Evolutionary conservation across 1,140 invertebrate species (phyloP), one percentile per base, ranked within the genome.

Genomic region (Paralvinella palmiformis): DNA sequence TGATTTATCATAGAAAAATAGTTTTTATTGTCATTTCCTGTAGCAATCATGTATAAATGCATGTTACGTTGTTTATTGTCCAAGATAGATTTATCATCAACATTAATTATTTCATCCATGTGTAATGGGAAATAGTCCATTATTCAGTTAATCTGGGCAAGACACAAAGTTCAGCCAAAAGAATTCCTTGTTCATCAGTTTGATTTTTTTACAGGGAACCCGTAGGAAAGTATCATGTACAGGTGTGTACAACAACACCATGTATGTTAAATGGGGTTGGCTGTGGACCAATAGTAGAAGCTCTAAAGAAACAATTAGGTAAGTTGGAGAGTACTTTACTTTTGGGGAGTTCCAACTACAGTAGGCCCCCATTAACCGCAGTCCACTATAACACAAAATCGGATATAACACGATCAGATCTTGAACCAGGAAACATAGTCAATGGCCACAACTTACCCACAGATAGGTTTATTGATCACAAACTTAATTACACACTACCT

Each of bases 231-330:
- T 96, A 96, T 79, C 93, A 96, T 80, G 80, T 99, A 15, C 93
- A 98, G 85, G 88, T 99, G 22, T 99, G 97, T 76, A 98, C 95
- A 0, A 99, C 96, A 31, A 99, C 97, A 27, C 97, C 97, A 1
- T 99, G 97, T 79, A 98, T 96, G 93, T 84, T 99, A 32, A 83
- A 92, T 66, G 94, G 95, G 27, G 96, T 94, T 0, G 94, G 94
- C 20, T 96, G 94, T 4, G 95, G 98, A 80, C 87, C 89, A 35
- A 88, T 99, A 69, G 81, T 97, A 37, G 86, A 95, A 48, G 85
- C 88, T 17, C 87, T 96, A 67, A 89, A 89, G 69, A 85, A 88
- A 76, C n/a, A n/a, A n/a, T n/a, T 98, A 56, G 74, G 85, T 83
- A n/a, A n/a, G n/a, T n/a, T n/a, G n/a, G n/a, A n/a, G 69, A 57